These are phyloP conservation scores for Caenorhabditis becei DNA, from an alignment of 2,888 invertebrate genomes.

Conservation along the genomic window DNA sequence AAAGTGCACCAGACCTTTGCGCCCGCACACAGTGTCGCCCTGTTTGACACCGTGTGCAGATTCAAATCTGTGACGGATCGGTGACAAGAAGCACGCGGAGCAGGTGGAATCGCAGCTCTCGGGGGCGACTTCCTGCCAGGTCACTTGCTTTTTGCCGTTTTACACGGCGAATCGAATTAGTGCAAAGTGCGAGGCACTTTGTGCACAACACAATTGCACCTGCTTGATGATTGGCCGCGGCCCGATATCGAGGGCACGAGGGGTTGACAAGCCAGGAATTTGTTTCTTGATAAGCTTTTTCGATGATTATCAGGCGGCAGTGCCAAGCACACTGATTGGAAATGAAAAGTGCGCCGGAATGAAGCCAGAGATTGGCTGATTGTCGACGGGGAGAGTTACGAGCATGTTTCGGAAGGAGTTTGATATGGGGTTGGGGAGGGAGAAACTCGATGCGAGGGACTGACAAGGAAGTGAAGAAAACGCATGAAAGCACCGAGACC, in stretches of 20 bases:
- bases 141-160: not conserved
- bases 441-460: not conserved
- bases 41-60: conserved; percentile 16
- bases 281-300: conserved; percentile 37
- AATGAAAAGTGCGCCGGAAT: conserved; percentile 40
- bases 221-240: conserved; percentile 35
- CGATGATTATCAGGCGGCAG: conserved; percentile 41
- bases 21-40: conserved; percentile 22
- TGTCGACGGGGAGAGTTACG: conserved; percentile 14
- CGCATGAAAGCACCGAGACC: no score
- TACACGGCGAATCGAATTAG: conserved; percentile 26
- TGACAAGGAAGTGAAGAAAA: not conserved
- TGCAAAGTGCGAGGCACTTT: conserved; percentile 39
- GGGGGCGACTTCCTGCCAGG: not conserved
- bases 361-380: conserved; percentile 8
- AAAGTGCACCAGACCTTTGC: conserved; percentile 45
- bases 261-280: conserved; percentile 23
- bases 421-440: not conserved
- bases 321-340: conserved; percentile 30
- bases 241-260: not conserved
- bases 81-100: not conserved
- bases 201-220: conserved; percentile 28
- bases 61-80: conserved; percentile 25
- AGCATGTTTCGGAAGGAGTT: not conserved
- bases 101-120: not conserved